phyloP scores from a whole-genome alignment of 2,113 vertebrate genomes.

The Progne subis region DNA sequence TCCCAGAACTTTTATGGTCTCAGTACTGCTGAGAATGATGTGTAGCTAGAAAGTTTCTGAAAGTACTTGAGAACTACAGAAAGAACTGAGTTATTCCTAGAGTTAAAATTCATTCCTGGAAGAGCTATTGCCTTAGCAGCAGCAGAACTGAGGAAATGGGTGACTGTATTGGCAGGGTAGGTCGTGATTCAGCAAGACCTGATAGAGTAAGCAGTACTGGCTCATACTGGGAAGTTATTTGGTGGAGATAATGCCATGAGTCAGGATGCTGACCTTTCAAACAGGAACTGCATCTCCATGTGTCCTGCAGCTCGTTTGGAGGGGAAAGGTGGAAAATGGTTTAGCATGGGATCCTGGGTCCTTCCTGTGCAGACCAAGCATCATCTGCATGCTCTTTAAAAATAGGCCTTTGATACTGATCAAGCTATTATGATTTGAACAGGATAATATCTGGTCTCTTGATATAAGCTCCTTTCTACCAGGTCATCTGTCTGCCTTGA shows the following conservation, averaged over 20 bases:
- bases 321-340: neutral
- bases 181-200: neutral
- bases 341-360: neutral
- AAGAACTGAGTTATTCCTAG: neutral
- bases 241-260: neutral
- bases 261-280: neutral
- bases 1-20: neutral
- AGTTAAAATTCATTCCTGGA: neutral
- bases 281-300: neutral
- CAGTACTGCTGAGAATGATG: neutral
- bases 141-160: neutral
- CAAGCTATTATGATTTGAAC: neutral
- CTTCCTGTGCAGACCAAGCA: neutral
- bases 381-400: neutral
- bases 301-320: neutral
- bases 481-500: neutral
- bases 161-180: neutral
- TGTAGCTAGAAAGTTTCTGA: neutral
- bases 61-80: neutral
- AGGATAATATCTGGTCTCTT: neutral
- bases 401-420: neutral
- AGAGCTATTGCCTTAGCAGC: neutral
- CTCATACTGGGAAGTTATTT: neutral
- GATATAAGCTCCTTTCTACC: neutral
- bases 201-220: neutral